Evolutionary conservation across 2,888 invertebrate genomes (phyloP).

Genomic region (Epinotia demarniana): DNA sequence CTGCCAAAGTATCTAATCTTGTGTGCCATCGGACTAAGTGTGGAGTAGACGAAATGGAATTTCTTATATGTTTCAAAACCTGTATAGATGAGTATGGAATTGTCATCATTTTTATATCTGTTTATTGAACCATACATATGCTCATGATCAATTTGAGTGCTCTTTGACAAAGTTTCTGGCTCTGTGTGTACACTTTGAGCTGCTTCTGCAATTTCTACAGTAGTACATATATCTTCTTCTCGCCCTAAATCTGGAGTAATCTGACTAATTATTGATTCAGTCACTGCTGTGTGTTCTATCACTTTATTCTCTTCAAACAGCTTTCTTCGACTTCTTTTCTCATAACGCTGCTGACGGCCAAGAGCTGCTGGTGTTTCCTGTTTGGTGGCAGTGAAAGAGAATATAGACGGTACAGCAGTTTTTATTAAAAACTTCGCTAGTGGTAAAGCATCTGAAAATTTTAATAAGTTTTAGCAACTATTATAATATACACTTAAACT

Average conservation of each 20-base stretch:
- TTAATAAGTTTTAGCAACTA: too few relatives aligned
- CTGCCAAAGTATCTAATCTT: slow-evolving; percentile 34
- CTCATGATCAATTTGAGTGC: slow-evolving; percentile 13
- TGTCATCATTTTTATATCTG: slow-evolving; percentile 24
- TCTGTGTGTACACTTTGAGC: background rate
- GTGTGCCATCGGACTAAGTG: slow-evolving; percentile 41
- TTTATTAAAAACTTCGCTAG: slow-evolving; percentile 24
- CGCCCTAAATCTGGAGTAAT: slow-evolving; percentile 2
- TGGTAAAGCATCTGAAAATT: slow-evolving; percentile 15
- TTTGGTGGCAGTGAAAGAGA: slow-evolving; percentile 3
- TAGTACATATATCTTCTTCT: slow-evolving; percentile 15
- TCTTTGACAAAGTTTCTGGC: background rate
- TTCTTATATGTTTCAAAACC: slow-evolving; percentile 34
- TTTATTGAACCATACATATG: slow-evolving; percentile 18
- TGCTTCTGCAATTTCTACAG: background rate
- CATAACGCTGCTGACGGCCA: slow-evolving; percentile 22
- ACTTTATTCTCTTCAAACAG: background rate
- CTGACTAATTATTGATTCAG: background rate
- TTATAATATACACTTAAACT: too few relatives aligned
- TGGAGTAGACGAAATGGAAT: slow-evolving; percentile 30
- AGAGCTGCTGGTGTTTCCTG: slow-evolving; percentile 7
- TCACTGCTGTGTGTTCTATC: background rate
- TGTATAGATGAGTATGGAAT: slow-evolving; percentile 28
- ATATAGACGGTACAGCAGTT: slow-evolving; percentile 26
- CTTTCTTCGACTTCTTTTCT: slow-evolving; percentile 17